Conservation (phyloP, 2,888 invertebrate species). For the Zeuzera pyrina region DNA sequence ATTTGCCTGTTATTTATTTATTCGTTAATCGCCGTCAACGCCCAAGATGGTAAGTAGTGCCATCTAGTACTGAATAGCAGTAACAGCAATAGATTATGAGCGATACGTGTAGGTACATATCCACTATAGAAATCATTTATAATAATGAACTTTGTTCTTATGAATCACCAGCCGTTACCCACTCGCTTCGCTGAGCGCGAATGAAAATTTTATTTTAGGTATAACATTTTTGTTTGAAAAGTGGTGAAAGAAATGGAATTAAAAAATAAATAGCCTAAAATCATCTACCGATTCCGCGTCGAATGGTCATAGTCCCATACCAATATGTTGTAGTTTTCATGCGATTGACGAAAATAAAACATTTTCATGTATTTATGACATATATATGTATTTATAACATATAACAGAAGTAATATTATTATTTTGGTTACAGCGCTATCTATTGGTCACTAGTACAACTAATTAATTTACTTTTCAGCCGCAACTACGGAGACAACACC, state of each 20-base stretch:
- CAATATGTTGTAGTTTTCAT: too few relatives aligned
- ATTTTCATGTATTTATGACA: not conserved
- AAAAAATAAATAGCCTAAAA: too few relatives aligned
- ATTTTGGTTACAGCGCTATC: slow-evolving; percentile 17
- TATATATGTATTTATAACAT: not conserved
- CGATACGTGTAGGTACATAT: too few relatives aligned
- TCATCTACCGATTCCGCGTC: too few relatives aligned
- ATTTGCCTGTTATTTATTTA: slow-evolving; percentile 21
- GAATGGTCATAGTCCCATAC: too few relatives aligned
- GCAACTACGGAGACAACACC: slow-evolving; percentile 13
- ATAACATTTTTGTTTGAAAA: too few relatives aligned
- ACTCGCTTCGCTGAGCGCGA: too few relatives aligned
- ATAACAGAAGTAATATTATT: not conserved
- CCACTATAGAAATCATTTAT: too few relatives aligned
- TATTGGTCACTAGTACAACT: slow-evolving; percentile 26
- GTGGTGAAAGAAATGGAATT: too few relatives aligned
- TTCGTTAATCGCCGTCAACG: slow-evolving; percentile 15
- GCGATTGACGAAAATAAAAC: not conserved
- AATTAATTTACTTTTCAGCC: slow-evolving; percentile 21
- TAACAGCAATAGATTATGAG: not conserved
- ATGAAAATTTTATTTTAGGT: too few relatives aligned
- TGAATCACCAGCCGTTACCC: too few relatives aligned
- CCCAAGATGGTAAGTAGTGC: slow-evolving; percentile 26
- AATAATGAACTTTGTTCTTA: too few relatives aligned
- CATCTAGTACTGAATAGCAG: slow-evolving; percentile 8